phyloP scores from a whole-genome alignment of 2,888 invertebrate genomes.

The Eulithis prunata region DNA sequence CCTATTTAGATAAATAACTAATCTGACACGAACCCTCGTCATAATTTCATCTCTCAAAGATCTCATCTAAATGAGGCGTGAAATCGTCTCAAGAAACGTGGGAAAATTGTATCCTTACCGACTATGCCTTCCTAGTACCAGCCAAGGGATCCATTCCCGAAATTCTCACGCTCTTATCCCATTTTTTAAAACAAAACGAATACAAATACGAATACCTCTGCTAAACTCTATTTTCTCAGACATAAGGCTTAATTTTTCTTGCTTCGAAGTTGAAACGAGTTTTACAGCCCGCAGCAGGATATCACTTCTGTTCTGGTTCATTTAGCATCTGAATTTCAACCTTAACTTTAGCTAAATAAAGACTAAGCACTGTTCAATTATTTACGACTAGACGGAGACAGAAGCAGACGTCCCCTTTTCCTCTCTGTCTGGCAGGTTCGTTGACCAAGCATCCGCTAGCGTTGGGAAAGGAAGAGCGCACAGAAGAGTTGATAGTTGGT shows the following conservation, averaged over 20 bases:
- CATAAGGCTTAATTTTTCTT: constrained; percentile 44
- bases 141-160: constrained; percentile 82
- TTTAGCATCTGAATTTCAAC: constrained; percentile 45
- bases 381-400: constrained; percentile 48
- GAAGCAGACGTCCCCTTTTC: constrained; percentile 66
- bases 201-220: constrained; percentile 42
- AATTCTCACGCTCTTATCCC: constrained; percentile 81
- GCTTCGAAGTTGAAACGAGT: constrained; percentile 41
- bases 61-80: constrained; percentile 47
- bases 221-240: constrained; percentile 29
- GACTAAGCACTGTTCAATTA: constrained; percentile 13
- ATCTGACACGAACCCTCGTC: neutral
- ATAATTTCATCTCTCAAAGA: constrained; percentile 5
- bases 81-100: constrained; percentile 59
- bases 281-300: constrained; percentile 54
- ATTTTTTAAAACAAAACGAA: constrained; percentile 70
- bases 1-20: too few relatives aligned
- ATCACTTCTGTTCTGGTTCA: constrained; percentile 49
- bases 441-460: constrained; percentile 66
- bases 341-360: constrained; percentile 30
- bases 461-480: constrained; percentile 55
- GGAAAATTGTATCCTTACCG: constrained; percentile 58
- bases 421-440: constrained; percentile 66
- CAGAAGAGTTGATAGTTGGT: constrained; percentile 24
- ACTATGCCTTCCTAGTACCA: constrained; percentile 70